Conservation (phyloP, 2,888 invertebrate genomes). For the Aquatica leii region DNA sequence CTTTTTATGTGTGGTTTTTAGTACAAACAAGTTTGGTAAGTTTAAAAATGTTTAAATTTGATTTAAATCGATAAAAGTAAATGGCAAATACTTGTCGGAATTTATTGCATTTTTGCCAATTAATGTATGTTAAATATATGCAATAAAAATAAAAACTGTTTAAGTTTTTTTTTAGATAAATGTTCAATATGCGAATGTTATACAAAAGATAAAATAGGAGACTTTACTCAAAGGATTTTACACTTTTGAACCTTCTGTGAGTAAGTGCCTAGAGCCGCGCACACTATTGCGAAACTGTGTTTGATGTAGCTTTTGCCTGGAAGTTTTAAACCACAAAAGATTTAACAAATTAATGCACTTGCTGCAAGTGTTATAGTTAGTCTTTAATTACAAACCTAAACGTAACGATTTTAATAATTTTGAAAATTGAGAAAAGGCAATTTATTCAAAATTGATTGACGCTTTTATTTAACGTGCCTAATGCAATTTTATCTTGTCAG, state of each 20-base stretch:
- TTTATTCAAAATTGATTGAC: no score
- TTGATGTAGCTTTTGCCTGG: background rate
- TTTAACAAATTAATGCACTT: constrained; percentile 5
- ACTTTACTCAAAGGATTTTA: constrained; percentile 6
- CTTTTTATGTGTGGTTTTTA: no score
- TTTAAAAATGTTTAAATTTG: no score
- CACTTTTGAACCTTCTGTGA: background rate
- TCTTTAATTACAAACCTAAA: constrained; percentile 1
- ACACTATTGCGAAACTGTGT: constrained; percentile 5
- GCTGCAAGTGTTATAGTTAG: background rate
- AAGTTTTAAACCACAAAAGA: constrained; percentile 5
- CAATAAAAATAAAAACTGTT: no score
- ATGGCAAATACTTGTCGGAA: no score
- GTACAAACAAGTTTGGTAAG: no score
- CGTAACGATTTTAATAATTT: background rate
- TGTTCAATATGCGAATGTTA: background rate
- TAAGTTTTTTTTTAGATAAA: constrained; percentile 1
- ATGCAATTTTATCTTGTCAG: no score
- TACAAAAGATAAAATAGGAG: background rate
- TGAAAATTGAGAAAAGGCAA: no score
- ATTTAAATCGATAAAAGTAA: no score
- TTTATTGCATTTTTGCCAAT: no score
- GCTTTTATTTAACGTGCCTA: no score
- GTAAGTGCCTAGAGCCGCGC: constrained; percentile 5
- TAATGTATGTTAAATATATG: no score